Conservation (phyloP, 2,113 vertebrate genomes). For the Nipponia nippon region DNA sequence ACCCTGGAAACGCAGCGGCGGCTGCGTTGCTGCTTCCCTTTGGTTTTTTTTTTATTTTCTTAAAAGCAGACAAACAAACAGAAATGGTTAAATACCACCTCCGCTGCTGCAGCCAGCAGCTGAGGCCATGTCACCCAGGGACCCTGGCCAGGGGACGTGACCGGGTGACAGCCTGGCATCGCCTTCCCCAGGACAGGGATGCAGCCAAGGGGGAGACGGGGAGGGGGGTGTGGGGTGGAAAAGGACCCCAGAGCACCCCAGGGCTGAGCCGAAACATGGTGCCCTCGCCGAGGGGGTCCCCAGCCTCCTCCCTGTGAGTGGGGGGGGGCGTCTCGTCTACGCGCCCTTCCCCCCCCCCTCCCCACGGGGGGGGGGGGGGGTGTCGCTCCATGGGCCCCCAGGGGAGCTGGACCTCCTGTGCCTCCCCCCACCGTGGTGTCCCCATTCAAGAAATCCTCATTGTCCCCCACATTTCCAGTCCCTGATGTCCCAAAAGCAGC, state of each 20-base stretch:
- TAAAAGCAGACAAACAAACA: not conserved
- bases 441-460: accelerated
- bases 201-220: not conserved
- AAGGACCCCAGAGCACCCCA: not conserved
- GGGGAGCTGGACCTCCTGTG: not conserved
- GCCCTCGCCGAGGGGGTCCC: accelerated
- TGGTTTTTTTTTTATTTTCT: not conserved
- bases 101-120: not conserved
- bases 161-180: not conserved
- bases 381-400: not conserved
- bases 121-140: not conserved
- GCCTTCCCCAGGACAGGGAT: accelerated
- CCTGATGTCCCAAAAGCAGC: accelerated
- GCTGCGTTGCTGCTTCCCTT: not conserved
- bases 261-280: not conserved
- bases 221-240: accelerated
- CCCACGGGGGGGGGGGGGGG: accelerated
- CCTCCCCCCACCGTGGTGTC: not conserved
- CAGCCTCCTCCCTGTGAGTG: not conserved
- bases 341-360: not conserved
- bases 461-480: not conserved
- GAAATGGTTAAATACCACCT: not conserved
- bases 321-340: too few relatives aligned
- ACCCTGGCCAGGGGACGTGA: not conserved
- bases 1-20: accelerated